Percentiles rank a stretch among this genome's conserved stretches.
Evolutionary conservation across 2,113 vertebrate genomes (phyloP).

Genomic region (Pseudopodoces humilis): DNA sequence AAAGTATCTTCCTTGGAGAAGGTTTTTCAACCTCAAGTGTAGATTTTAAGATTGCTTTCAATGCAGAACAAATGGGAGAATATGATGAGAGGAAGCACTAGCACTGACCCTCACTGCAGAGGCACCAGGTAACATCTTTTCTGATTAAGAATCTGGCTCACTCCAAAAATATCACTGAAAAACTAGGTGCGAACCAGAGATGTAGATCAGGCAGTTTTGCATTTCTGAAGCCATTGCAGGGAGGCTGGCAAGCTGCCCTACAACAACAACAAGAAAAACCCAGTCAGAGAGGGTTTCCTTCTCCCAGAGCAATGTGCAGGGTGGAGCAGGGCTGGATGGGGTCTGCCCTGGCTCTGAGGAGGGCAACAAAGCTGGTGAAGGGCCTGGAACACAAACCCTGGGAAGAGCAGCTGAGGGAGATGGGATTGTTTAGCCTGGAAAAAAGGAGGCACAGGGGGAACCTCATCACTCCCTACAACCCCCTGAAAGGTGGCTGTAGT

Average conservation of each 20-base stretch:
- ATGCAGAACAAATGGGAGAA: not conserved
- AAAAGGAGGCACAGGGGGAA: not conserved
- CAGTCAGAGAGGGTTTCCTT: not conserved
- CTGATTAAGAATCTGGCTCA: not conserved
- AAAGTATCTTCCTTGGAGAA: conserved; percentile 1
- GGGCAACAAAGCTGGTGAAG: not conserved
- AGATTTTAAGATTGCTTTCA: not conserved
- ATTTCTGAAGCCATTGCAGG: not conserved
- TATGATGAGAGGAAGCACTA: not conserved
- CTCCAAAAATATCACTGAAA: not conserved
- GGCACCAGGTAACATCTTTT: not conserved
- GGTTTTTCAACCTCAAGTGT: not conserved
- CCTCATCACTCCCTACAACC: not conserved
- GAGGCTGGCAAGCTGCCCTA: not conserved
- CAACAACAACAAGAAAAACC: not conserved
- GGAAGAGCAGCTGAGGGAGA: not conserved
- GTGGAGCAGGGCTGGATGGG: not conserved
- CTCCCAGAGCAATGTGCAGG: not conserved
- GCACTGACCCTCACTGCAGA: not conserved
- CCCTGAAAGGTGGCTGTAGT: not conserved
- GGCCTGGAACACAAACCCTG: not conserved
- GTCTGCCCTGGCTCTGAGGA: not conserved
- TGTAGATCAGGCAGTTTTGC: conserved; percentile 17
- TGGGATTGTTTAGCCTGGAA: not conserved
- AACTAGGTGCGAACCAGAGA: not conserved